phyloP scores from a whole-genome alignment of 1,140 invertebrate species.

The Scaptomyza montana region DNA sequence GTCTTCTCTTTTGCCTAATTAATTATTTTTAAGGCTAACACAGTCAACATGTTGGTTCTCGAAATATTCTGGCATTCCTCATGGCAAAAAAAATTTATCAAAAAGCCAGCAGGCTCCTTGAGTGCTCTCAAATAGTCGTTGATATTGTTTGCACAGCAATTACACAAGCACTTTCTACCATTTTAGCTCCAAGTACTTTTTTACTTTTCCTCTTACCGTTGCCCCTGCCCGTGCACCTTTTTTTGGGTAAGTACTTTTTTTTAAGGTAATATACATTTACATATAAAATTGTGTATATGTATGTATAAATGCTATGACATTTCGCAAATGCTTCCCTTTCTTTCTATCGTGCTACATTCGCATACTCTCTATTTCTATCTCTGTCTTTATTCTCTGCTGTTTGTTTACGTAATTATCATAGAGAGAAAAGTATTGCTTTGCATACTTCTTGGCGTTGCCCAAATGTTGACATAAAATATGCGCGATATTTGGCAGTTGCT shows the following conservation, averaged over 20 bases:
- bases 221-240: background rate
- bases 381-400: background rate
- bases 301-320: conserved; percentile 15
- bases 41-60: background rate
- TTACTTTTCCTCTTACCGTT: background rate
- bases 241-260: conserved; percentile 5
- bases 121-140: conserved; percentile 28
- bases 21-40: background rate
- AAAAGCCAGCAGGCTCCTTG: background rate
- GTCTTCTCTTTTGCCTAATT: conserved; percentile 29
- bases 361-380: background rate
- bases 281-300: conserved; percentile 26
- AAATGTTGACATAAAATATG: conserved; percentile 43
- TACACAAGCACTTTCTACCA: conserved; percentile 40
- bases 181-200: conserved; percentile 14
- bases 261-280: background rate
- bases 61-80: conserved; percentile 12
- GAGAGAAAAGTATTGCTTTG: conserved; percentile 32
- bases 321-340: conserved; percentile 8
- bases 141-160: conserved; percentile 49
- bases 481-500: conserved; percentile 43
- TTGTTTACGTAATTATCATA: conserved; percentile 44
- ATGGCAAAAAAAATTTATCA: conserved; percentile 16
- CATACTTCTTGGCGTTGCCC: conserved; percentile 33
- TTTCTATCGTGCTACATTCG: background rate